Percentiles rank a stretch among this genome's conserved stretches.
These are phyloP conservation scores for Steatornis caripensis DNA, from an alignment of 2,113 vertebrate genomes.

Conservation along the genomic window DNA sequence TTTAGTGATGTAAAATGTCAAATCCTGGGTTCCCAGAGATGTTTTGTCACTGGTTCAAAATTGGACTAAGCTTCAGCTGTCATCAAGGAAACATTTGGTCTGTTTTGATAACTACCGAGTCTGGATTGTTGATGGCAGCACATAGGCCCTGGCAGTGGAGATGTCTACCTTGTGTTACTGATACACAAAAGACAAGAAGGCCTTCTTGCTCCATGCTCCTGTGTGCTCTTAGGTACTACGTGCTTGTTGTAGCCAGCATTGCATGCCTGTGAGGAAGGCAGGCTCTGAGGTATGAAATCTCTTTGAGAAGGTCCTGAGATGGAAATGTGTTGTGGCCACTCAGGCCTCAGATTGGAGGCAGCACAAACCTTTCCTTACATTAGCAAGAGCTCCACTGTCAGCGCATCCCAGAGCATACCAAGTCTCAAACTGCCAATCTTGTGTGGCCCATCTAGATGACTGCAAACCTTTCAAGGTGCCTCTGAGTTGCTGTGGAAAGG, in stretches of 20 bases:
- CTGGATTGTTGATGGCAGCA: neutral
- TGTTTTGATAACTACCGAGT: neutral
- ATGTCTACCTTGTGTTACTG: neutral
- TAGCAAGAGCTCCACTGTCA: neutral
- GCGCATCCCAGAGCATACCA: rapidly evolving
- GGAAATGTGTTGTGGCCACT: neutral
- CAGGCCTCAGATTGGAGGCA: neutral
- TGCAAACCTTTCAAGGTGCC: neutral
- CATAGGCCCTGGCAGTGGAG: too few relatives aligned
- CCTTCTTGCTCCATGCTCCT: neutral
- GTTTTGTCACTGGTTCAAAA: neutral
- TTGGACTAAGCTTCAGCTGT: neutral
- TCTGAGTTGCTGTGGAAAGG: neutral
- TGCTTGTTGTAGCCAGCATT: neutral
- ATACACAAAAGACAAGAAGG: neutral
- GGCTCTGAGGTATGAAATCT: neutral
- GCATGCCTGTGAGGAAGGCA: neutral
- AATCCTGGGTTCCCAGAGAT: neutral
- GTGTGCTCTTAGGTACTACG: rapidly evolving
- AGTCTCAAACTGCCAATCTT: neutral
- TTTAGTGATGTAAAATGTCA: neutral
- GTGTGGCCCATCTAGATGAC: neutral
- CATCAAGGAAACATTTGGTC: neutral
- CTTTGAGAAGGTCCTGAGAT: neutral
- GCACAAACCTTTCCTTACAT: neutral